Conservation (phyloP, 1,140 invertebrate species). For the Zaprionus davidi region DNA sequence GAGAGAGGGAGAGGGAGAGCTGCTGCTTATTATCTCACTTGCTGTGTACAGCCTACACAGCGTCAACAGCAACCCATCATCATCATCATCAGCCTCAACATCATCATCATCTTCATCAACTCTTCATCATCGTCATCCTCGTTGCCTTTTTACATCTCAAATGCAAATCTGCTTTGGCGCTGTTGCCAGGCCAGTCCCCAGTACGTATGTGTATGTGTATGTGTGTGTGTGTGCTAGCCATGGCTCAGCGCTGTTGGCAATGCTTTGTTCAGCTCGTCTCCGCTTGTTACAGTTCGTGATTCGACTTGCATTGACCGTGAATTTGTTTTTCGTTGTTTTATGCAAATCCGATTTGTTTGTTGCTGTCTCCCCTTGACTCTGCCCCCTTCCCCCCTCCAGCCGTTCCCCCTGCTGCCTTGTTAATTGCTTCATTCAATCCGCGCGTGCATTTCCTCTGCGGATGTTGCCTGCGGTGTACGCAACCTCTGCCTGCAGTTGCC, state of each 20-base stretch:
- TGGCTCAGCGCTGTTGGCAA: constrained; percentile 25
- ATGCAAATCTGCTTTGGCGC: constrained; percentile 62
- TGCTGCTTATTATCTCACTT: constrained; percentile 62
- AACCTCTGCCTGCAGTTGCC: too few species aligned
- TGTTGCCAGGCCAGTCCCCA: constrained; percentile 67
- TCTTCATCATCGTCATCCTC: constrained; percentile 26
- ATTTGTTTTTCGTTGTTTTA: constrained; percentile 54
- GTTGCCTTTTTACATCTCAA: constrained; percentile 40
- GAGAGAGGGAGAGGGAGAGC: neutral
- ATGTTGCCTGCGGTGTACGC: constrained; percentile 29
- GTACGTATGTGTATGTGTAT: constrained; percentile 16
- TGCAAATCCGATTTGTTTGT: constrained; percentile 58
- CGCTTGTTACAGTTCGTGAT: constrained; percentile 39
- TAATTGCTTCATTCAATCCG: constrained; percentile 62
- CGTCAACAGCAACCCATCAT: constrained; percentile 2
- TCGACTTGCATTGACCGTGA: constrained; percentile 76
- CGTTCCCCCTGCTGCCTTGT: constrained; percentile 14
- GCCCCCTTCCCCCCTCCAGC: accelerated
- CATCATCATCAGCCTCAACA: constrained; percentile 24
- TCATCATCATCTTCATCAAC: neutral
- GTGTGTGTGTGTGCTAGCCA: constrained; percentile 36
- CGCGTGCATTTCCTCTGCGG: constrained; percentile 35
- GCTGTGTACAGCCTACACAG: constrained; percentile 67
- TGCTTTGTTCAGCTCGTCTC: constrained; percentile 12
- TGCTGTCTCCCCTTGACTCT: neutral